Percentiles rank a stretch among this genome's conserved stretches.
Conservation (phyloP, 2,797 vertebrate species). For the Neosilurus hyrtlii region DNA sequence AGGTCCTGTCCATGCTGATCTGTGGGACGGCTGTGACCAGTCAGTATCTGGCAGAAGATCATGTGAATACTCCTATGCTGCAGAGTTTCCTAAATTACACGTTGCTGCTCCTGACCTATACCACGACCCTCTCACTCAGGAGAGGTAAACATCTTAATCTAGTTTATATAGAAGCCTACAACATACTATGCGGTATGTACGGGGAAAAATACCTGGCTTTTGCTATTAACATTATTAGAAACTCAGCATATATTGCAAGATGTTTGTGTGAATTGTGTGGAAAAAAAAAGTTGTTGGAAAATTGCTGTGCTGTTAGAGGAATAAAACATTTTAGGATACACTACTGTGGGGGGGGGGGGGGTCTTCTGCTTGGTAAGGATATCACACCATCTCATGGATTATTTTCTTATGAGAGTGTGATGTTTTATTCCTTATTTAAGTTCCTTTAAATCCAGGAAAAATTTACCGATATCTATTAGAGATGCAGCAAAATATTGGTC, state of each 20-base stretch:
- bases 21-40: constrained; percentile 93
- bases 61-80: constrained; percentile 86
- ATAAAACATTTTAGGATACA: not conserved
- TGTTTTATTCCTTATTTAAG: not conserved
- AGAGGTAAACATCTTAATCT: constrained; percentile 71
- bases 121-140: constrained; percentile 71
- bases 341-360: not conserved
- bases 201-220: not conserved
- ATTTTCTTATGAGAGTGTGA: not conserved
- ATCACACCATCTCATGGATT: not conserved
- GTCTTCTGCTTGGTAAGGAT: not conserved
- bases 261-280: too few relatives aligned
- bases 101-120: constrained; percentile 84
- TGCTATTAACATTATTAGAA: too few relatives aligned
- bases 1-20: constrained; percentile 88
- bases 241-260: too few relatives aligned
- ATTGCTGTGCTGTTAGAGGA: too few relatives aligned
- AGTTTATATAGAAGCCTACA: not conserved
- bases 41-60: constrained; percentile 76
- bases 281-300: too few relatives aligned
- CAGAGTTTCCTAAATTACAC: constrained; percentile 93
- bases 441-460: not conserved
- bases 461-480: not conserved
- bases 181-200: not conserved
- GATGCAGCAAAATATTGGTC: not conserved